These are phyloP conservation scores for Tetranychus piercei DNA, from an alignment of 2,888 invertebrate species.

Conservation along the genomic window DNA sequence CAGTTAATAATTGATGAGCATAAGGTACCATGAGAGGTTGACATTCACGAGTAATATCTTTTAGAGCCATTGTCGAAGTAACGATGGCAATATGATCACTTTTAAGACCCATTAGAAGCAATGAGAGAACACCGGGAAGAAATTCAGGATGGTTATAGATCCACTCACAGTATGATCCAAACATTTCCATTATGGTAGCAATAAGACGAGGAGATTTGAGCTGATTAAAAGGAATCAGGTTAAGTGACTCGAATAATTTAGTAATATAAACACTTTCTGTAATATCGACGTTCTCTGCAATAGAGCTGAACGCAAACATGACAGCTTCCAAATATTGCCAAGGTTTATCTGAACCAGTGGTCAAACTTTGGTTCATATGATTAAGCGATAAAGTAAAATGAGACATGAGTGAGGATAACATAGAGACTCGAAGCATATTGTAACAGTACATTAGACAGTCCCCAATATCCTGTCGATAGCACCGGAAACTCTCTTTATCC, in stretches of 20 bases:
- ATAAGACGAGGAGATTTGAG: constrained; percentile 17
- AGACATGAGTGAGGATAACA: constrained; percentile 24
- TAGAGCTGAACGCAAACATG: constrained; percentile 44
- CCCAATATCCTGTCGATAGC: constrained; percentile 66
- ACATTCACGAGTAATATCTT: constrained; percentile 68
- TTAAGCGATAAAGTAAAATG: constrained; percentile 24
- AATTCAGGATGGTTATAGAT: constrained; percentile 50
- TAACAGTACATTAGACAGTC: constrained; percentile 73
- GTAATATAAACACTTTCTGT: constrained; percentile 42
- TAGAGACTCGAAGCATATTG: constrained; percentile 49
- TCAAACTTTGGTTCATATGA: constrained; percentile 6
- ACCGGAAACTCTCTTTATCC: constrained; percentile 65
- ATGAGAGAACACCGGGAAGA: constrained; percentile 47
- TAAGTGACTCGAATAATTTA: constrained; percentile 43
- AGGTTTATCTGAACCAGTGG: constrained; percentile 11
- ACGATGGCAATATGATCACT: constrained; percentile 48
- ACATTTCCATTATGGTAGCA: constrained; percentile 32
- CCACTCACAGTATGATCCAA: constrained; percentile 70
- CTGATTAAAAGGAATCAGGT: constrained; percentile 44
- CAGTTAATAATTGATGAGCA: constrained; percentile 53
- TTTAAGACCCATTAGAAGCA: constrained; percentile 46
- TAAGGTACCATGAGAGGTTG: constrained; percentile 52
- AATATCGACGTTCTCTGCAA: constrained; percentile 42
- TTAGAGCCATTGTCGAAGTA: constrained; percentile 62
- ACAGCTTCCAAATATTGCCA: constrained; percentile 44